phyloP scores from a whole-genome alignment of 2,797 vertebrate genomes.

The Menidia menidia region DNA sequence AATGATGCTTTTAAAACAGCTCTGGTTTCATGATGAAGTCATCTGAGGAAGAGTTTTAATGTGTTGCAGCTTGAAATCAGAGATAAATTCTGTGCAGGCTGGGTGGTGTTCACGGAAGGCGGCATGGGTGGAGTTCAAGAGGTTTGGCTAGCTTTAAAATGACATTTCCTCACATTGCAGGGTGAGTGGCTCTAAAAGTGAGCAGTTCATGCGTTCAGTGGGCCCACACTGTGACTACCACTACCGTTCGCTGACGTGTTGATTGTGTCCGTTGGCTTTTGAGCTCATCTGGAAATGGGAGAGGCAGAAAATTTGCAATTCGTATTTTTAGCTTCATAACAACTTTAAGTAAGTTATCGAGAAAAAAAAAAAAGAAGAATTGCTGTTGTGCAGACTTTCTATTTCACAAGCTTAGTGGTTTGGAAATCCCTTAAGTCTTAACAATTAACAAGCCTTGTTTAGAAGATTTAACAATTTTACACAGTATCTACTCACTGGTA shows the following conservation, averaged over 20 bases:
- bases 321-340: background rate
- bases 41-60: conserved; percentile 80
- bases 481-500: background rate
- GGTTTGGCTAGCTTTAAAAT: conserved; percentile 69
- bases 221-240: conserved; percentile 33
- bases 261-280: conserved; percentile 7
- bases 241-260: conserved; percentile 16
- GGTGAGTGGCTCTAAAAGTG: conserved; percentile 46
- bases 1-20: conserved; percentile 72
- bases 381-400: background rate
- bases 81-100: conserved; percentile 70
- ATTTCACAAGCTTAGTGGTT: background rate
- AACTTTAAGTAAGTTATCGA: background rate
- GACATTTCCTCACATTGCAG: conserved; percentile 67
- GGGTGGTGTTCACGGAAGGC: conserved; percentile 60
- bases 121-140: conserved; percentile 68
- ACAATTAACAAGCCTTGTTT: no score
- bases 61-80: conserved; percentile 80
- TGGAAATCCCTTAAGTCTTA: background rate
- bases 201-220: conserved; percentile 45
- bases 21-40: conserved; percentile 82
- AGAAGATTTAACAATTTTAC: no score
- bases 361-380: background rate
- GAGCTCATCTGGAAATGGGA: conserved; percentile 1
- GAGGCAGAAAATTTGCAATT: background rate